A percentile compares a stretch with the other conserved stretches of the same genome.
Evolutionary conservation across 2,888 invertebrate species (phyloP).

Genomic region (Epistrophe grossulariae): DNA sequence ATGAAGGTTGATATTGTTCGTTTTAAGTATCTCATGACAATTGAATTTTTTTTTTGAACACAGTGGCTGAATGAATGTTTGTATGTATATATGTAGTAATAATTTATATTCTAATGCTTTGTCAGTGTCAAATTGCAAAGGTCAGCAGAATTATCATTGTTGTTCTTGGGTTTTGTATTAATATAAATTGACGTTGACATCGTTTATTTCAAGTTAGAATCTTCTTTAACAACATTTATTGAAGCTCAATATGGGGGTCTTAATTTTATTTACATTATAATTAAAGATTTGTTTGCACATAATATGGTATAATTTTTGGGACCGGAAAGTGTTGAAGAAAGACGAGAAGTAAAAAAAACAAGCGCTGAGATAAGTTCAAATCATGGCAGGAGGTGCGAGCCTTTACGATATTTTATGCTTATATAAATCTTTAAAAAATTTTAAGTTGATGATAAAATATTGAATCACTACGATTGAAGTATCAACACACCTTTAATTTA

Average conservation of each 20-base stretch:
- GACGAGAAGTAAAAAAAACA: too few species aligned
- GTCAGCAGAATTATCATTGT: conserved; percentile 19
- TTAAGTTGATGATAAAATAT: too few species aligned
- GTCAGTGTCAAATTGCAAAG: conserved; percentile 29
- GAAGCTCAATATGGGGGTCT: not conserved
- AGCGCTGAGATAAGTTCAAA: too few species aligned
- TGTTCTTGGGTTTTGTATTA: not conserved
- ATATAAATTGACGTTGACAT: conserved; percentile 14
- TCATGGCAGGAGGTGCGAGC: too few species aligned
- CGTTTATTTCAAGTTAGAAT: not conserved
- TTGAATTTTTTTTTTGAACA: not conserved
- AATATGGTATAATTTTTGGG: not conserved
- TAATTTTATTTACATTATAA: not conserved
- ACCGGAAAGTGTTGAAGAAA: not conserved
- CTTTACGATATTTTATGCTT: too few species aligned
- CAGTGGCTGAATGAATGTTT: not conserved
- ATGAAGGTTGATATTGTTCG: conserved; percentile 11
- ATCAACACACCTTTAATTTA: too few species aligned
- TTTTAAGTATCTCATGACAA: conserved; percentile 5
- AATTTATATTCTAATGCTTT: conserved; percentile 16
- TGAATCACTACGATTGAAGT: too few species aligned
- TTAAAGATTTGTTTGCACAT: too few species aligned
- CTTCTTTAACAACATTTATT: not conserved
- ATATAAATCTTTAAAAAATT: too few species aligned
- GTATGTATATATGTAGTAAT: too few species aligned